phyloP scores from a whole-genome alignment of 2,113 vertebrate genomes.

The Pomatorhinus ruficollis region DNA sequence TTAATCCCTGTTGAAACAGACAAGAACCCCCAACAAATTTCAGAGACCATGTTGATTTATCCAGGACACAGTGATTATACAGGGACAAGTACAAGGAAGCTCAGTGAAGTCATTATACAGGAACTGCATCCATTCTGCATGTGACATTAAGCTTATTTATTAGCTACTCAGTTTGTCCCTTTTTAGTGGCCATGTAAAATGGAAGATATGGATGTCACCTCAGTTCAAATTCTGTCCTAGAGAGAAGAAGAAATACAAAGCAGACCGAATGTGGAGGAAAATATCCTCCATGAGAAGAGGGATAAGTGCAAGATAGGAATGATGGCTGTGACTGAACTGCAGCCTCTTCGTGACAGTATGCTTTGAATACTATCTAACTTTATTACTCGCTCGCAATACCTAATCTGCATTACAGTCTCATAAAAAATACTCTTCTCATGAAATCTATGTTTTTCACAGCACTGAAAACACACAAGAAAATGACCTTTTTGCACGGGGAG shows the following conservation, averaged over 20 bases:
- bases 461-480: neutral
- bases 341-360: neutral
- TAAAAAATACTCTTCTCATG: neutral
- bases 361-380: neutral
- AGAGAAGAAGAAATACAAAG: neutral
- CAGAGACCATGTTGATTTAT: neutral
- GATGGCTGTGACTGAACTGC: neutral
- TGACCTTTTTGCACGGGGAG: neutral
- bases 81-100: neutral
- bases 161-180: neutral
- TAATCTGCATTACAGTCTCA: neutral
- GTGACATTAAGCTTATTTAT: neutral
- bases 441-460: neutral
- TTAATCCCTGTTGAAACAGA: neutral
- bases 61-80: neutral
- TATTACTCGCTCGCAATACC: neutral
- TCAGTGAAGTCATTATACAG: neutral
- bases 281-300: neutral
- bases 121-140: neutral
- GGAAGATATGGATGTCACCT: neutral
- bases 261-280: neutral
- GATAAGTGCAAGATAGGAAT: neutral
- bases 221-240: neutral
- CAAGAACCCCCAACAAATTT: neutral
- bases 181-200: neutral